Conservation (phyloP, 2,888 invertebrate species). For the Fabriciana adippe region DNA sequence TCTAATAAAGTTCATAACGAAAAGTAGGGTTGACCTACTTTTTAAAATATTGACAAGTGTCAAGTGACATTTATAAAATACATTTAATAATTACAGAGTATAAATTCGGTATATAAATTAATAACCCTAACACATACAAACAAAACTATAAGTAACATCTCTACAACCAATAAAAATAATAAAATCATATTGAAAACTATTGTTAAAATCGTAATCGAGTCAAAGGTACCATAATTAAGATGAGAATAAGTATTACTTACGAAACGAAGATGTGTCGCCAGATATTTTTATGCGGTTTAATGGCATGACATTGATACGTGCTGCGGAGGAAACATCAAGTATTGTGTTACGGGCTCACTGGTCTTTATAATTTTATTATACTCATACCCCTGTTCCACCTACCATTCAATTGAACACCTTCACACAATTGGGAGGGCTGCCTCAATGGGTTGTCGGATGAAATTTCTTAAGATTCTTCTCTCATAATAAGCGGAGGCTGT, state of each 20-base stretch:
- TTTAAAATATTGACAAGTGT: too few relatives aligned
- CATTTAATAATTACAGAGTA: too few relatives aligned
- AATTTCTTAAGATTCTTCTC: slow-evolving; percentile 80
- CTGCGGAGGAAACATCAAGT: slow-evolving; percentile 78
- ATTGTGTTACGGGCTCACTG: slow-evolving; percentile 79
- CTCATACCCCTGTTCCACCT: slow-evolving; percentile 73
- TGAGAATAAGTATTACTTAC: slow-evolving; percentile 63
- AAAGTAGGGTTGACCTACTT: too few relatives aligned
- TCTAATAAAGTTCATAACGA: too few relatives aligned
- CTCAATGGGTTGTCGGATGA: slow-evolving; percentile 81
- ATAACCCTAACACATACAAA: too few relatives aligned
- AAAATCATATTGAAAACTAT: too few relatives aligned
- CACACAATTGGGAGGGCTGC: slow-evolving; percentile 78
- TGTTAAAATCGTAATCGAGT: background rate
- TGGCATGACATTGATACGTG: slow-evolving; percentile 79
- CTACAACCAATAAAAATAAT: background rate
- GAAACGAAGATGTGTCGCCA: slow-evolving; percentile 73
- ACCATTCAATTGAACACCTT: slow-evolving; percentile 81
- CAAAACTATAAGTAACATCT: background rate
- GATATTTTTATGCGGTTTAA: slow-evolving; percentile 78
- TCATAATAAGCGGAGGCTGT: slow-evolving; percentile 76
- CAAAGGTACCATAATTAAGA: slow-evolving; percentile 33
- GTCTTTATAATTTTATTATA: slow-evolving; percentile 82
- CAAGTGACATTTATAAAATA: too few relatives aligned
- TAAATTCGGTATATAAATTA: too few relatives aligned